Conservation (phyloP, 1,140 invertebrate genomes). For the Plutomurus gul region DNA sequence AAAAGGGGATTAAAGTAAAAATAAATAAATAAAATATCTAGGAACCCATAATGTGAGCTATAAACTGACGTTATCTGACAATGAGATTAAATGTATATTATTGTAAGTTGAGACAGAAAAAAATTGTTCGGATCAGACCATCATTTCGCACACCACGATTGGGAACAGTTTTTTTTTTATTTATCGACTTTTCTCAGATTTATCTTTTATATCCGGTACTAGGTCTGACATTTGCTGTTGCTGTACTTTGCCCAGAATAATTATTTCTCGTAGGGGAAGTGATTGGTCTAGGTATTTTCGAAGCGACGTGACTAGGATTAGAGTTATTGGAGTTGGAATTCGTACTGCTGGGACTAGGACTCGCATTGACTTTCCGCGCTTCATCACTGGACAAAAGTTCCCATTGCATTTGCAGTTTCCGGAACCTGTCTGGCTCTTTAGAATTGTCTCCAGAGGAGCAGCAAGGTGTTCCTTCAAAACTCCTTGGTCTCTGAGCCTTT, state of each 20-base stretch:
- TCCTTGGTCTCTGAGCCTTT: conserved; percentile 37
- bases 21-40: neutral
- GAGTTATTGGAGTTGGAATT: conserved; percentile 32
- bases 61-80: too few species aligned
- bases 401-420: conserved; percentile 82
- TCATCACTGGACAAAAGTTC: conserved; percentile 67
- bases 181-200: neutral
- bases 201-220: conserved; percentile 35
- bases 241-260: conserved; percentile 27
- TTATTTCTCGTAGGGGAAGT: conserved; percentile 61
- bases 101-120: neutral
- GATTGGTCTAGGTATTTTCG: conserved; percentile 72
- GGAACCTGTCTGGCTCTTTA: conserved; percentile 61
- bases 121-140: conserved; percentile 26
- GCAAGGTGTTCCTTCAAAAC: conserved; percentile 26
- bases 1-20: neutral
- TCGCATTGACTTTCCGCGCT: conserved; percentile 54
- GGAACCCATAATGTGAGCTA: neutral
- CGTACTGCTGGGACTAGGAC: conserved; percentile 36
- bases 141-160: neutral
- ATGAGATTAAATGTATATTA: neutral
- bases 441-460: neutral
- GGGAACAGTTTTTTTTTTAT: neutral
- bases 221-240: conserved; percentile 29
- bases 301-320: conserved; percentile 61